Conservation (phyloP, 2,888 invertebrate genomes). For the Peribatodes rhomboidaria region DNA sequence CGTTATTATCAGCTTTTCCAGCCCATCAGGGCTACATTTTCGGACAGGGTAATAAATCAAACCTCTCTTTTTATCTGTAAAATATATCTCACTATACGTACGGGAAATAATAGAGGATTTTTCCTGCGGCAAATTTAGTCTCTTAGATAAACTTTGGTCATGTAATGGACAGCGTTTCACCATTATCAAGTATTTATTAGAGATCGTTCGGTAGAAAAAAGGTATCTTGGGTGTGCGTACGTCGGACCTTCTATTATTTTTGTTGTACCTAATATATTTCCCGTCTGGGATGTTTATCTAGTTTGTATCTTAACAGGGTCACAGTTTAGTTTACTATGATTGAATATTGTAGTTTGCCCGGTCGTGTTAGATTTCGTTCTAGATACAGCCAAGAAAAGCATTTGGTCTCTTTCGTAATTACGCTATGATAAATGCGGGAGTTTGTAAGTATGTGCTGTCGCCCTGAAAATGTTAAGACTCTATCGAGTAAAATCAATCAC, state of each 20-base stretch:
- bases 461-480: too few relatives aligned
- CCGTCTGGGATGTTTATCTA: not conserved
- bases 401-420: too few relatives aligned
- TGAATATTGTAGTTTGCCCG: not conserved
- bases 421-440: too few relatives aligned
- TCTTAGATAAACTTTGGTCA: slow-evolving; percentile 61
- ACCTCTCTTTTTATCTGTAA: slow-evolving; percentile 60
- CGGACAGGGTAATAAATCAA: slow-evolving; percentile 62
- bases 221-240: slow-evolving; percentile 20
- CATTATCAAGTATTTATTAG: slow-evolving; percentile 73
- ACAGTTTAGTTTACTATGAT: not conserved
- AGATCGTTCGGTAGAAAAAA: slow-evolving; percentile 43
- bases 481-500: too few relatives aligned
- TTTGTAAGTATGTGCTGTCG: too few relatives aligned
- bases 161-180: slow-evolving; percentile 69
- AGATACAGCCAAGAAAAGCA: not conserved
- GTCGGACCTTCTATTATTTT: slow-evolving; percentile 18
- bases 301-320: not conserved
- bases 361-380: not conserved
- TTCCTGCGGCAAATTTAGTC: slow-evolving; percentile 60
- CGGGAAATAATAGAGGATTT: slow-evolving; percentile 60
- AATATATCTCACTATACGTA: slow-evolving; percentile 56
- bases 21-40: slow-evolving; percentile 53
- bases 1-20: slow-evolving; percentile 7
- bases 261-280: slow-evolving; percentile 3